Evolutionary conservation across 2,888 invertebrate species (phyloP), one percentile per base, ranked within the genome.

Genomic region (Hemaris fuciformis): DNA sequence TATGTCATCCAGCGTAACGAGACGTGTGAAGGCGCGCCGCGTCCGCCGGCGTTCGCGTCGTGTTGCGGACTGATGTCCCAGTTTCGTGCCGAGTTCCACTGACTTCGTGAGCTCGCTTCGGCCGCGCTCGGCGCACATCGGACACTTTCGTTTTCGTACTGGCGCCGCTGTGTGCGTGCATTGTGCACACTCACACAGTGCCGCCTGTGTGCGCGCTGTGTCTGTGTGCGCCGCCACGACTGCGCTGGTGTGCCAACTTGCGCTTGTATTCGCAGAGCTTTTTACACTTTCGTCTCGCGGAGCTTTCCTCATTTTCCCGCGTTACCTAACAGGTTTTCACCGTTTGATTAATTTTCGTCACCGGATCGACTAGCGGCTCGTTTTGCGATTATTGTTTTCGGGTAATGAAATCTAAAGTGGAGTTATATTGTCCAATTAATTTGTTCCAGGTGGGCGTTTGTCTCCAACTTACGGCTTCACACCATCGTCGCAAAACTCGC

Each of bases 31-130:
- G 77, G 85, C 80, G 80, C 78, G 82, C 80, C 84, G 80, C 89
- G 90, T 91, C 91, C 89, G 85, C 79, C 85, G 80, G 82, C 86
- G 83, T 76, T 88, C 89, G 91, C 92, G 87, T 89, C 88, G 87
- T 83, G 82, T 85, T 88, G 89, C 93, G 88, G 90, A 94, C 94
- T 93, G 94, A 94, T 94, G 94, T 94, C 94, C 94, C 94, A 94
- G 93, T 94, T 94, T 93, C 90, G 85, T 79, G 89, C 84, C 86
- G 90, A 93, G 91, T 92, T 92, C 90, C 79, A 93, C 91, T 89
- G 89, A 90, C 91, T 93, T 85, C 87, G 93, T 91, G 87, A 90
- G 91, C 89, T 81, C 84, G 88, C 87, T 83, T 93, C 93, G 93
- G 93, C 81, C 68, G 79, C 83, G 84, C 82, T 93, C 93, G 93